These are phyloP conservation scores for Phalacrocorax brasilianus DNA, from an alignment of 2,113 vertebrate genomes.

Conservation along the genomic window DNA sequence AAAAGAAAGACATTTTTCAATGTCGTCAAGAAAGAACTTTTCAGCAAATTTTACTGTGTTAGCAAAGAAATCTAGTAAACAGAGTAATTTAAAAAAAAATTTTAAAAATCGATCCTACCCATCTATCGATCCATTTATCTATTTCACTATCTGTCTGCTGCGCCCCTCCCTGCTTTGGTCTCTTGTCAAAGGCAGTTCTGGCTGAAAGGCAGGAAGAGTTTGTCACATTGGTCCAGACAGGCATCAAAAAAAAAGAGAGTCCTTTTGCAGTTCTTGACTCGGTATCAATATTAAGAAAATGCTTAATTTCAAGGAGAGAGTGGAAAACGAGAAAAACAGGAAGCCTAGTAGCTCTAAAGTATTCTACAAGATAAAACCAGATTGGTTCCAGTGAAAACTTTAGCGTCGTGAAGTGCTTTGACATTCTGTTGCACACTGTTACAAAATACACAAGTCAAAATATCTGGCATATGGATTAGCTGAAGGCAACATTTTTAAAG, in stretches of 20 bases:
- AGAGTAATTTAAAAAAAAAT: not conserved
- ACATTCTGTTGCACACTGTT: not conserved
- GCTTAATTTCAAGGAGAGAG: not conserved
- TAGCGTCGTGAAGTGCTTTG: not conserved
- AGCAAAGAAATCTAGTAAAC: not conserved
- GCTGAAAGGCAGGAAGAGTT: not conserved
- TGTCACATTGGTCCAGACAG: not conserved
- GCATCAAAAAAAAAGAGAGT: not conserved
- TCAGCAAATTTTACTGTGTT: not conserved
- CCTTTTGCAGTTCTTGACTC: not conserved
- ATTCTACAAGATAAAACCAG: not conserved
- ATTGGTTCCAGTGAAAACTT: not conserved
- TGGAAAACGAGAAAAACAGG: not conserved
- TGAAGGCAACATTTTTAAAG: not conserved
- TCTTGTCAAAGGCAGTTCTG: not conserved
- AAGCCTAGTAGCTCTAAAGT: not conserved
- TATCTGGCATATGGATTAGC: not conserved
- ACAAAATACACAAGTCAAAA: not conserved
- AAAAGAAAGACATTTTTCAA: not conserved
- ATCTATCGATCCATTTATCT: not conserved
- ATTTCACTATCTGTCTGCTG: not conserved
- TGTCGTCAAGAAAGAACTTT: too few relatives aligned
- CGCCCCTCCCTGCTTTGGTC: not conserved
- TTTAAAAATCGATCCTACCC: not conserved
- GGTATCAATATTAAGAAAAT: not conserved